These are phyloP conservation scores for Oryzias woworae DNA, from an alignment of 2,113 vertebrate genomes.

Conservation along the genomic window DNA sequence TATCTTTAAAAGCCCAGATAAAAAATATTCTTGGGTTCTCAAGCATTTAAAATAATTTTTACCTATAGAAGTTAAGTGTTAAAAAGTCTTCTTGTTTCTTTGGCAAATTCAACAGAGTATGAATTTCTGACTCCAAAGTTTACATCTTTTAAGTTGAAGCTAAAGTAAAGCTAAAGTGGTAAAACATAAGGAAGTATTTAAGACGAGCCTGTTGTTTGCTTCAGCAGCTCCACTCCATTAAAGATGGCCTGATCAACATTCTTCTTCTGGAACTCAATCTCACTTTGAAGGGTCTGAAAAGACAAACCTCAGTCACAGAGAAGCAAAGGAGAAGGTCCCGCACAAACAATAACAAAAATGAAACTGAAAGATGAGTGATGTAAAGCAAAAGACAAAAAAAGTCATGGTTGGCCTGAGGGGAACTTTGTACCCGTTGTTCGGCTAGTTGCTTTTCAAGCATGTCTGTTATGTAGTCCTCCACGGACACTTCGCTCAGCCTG, in stretches of 20 bases:
- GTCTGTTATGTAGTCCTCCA: constrained; percentile 84
- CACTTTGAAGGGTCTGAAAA: constrained; percentile 86
- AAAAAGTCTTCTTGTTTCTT: too few species aligned
- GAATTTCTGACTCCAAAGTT: too few species aligned
- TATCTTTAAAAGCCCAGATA: too few species aligned
- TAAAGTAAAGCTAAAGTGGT: background rate
- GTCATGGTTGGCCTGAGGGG: constrained; percentile 49
- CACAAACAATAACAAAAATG: background rate
- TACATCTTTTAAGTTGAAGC: too few species aligned
- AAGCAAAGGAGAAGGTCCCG: background rate
- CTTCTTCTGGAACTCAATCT: constrained; percentile 88
- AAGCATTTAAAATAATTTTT: too few species aligned
- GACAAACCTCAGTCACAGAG: constrained; percentile 7
- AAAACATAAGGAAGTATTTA: background rate
- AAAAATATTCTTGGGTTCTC: too few species aligned
- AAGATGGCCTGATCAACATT: constrained; percentile 90
- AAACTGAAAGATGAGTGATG: constrained; percentile 41
- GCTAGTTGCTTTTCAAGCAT: constrained; percentile 85
- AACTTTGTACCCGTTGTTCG: constrained; percentile 88
- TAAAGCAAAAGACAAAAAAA: constrained; percentile 56
- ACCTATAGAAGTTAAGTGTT: too few species aligned
- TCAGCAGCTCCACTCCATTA: constrained; percentile 94
- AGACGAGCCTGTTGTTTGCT: constrained; percentile 90
- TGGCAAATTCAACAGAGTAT: too few species aligned
- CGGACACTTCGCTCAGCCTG: constrained; percentile 82